Evolutionary conservation across 2,113 vertebrate species (phyloP).

Genomic region (Xiphophorus hellerii): DNA sequence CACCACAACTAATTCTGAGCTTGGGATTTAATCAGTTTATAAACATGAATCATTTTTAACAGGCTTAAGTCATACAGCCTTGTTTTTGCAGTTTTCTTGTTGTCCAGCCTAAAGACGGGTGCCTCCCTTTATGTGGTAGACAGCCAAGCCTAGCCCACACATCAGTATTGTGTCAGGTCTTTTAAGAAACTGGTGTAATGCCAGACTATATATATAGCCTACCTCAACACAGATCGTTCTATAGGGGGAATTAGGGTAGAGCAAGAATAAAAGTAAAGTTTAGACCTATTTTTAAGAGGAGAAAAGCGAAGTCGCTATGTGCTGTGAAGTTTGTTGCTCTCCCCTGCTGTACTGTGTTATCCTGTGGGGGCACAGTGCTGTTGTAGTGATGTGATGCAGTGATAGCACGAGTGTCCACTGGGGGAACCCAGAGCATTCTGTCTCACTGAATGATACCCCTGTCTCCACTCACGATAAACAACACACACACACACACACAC

Average conservation of each 20-base stretch:
- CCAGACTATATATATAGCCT: slow-evolving; percentile 39
- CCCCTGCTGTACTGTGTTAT: slow-evolving; percentile 43
- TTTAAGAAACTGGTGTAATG: slow-evolving; percentile 2
- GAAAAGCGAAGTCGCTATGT: slow-evolving; percentile 31
- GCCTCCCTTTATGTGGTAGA: slow-evolving; percentile 16
- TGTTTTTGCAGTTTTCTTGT: not conserved
- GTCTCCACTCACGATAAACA: slow-evolving; percentile 83
- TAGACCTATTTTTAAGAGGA: slow-evolving; percentile 56
- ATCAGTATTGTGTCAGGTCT: slow-evolving; percentile 38
- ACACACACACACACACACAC: slow-evolving; percentile 42
- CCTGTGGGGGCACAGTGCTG: slow-evolving; percentile 57
- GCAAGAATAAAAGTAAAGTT: slow-evolving; percentile 58
- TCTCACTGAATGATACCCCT: slow-evolving; percentile 85
- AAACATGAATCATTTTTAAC: not conserved
- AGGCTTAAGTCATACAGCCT: not conserved
- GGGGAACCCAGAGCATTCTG: slow-evolving; percentile 80
- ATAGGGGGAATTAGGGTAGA: slow-evolving; percentile 37
- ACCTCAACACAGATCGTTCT: slow-evolving; percentile 27
- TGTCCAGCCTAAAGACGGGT: not conserved
- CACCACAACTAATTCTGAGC: slow-evolving; percentile 30
- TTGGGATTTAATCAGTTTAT: not conserved
- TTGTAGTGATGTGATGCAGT: slow-evolving; percentile 61
- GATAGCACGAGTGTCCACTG: slow-evolving; percentile 75
- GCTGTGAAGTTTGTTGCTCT: slow-evolving; percentile 55
- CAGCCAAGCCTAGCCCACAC: slow-evolving; percentile 29